These are phyloP conservation scores for Lepeophtheirus salmonis DNA, from an alignment of 1,140 invertebrate genomes.

Conservation along the genomic window DNA sequence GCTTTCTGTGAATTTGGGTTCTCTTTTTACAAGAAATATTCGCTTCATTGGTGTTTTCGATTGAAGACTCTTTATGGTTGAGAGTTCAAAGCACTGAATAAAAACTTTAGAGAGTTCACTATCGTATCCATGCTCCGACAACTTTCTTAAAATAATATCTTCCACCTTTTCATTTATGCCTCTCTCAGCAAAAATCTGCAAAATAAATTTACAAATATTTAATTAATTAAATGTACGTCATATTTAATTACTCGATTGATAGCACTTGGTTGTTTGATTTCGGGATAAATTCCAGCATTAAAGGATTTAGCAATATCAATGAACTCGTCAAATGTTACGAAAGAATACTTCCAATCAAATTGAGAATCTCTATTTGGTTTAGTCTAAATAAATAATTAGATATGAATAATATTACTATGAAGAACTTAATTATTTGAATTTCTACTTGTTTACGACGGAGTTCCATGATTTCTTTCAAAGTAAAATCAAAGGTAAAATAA, in stretches of 20 bases:
- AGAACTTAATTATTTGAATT: background rate
- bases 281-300: conserved; percentile 11
- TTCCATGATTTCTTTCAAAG: conserved; percentile 3
- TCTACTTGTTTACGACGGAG: conserved; percentile 4
- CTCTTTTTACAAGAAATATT: background rate
- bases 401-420: background rate
- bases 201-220: background rate
- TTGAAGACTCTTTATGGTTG: conserved; percentile 1
- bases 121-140: background rate
- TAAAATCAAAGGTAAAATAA: conserved; percentile 16
- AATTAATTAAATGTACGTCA: background rate
- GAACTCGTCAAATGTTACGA: conserved; percentile 13
- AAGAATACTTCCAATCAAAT: background rate
- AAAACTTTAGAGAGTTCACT: background rate
- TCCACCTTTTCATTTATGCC: background rate
- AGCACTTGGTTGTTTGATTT: conserved; percentile 11
- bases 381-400: background rate
- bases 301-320: conserved; percentile 6
- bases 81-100: conserved; percentile 5
- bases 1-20: background rate
- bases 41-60: background rate
- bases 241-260: conserved; percentile 8
- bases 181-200: background rate
- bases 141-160: background rate
- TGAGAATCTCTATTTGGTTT: conserved; percentile 8